Base-by-base conservation (phyloP, 2,888 invertebrate genomes). In the Zaprionus bogoriensis region DNA sequence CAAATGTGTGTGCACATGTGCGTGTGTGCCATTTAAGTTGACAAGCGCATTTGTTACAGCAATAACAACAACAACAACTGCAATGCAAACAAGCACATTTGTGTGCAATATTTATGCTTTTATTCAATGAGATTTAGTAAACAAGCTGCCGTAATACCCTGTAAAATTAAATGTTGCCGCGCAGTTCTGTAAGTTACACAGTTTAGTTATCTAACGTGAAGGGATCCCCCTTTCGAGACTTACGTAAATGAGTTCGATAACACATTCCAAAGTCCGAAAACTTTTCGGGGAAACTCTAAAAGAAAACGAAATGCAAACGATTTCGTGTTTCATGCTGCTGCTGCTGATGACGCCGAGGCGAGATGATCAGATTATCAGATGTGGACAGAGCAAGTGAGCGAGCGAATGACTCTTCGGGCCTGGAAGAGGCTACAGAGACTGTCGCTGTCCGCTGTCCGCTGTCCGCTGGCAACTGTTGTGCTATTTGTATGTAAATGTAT, bases 41-140 rank as follows among this genome's bases (percentile, higher is more conserved):
- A 84, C 85, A 81, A 81, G 62, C 81, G 74, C 71, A 75, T 77
- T 80, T 83, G 77, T 78, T 79, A 78, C 70, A 65, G 41, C 54
- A 45, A 46, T 44, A 66, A 52, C 46, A 54, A 47, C 55, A 60
- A 48, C 68, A 59, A 23, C 30, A 60, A 22, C 41, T 51, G 28
- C 25, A 44, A 58, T 19, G 42, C 30, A 17, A 71, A 41, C 27
- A 19, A 42, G 28, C 64, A 63, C n/a, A 62, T 59, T 68, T 61
- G 67, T 75, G 60, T 78, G 78, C 83, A 65, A 71, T 71, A 77
- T 79, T 79, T 83, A 80, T 78, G 70, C 61, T 70, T 67, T 73
- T 80, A 65, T 62, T 67, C 70, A 55, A 17, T 36, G 9, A 6
- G 17, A 36, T 36, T 17, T 17, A 17, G 32, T 36, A 36, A 36